Conservation (phyloP, 2,113 vertebrate species). For the Acrocephalus arundinaceus region DNA sequence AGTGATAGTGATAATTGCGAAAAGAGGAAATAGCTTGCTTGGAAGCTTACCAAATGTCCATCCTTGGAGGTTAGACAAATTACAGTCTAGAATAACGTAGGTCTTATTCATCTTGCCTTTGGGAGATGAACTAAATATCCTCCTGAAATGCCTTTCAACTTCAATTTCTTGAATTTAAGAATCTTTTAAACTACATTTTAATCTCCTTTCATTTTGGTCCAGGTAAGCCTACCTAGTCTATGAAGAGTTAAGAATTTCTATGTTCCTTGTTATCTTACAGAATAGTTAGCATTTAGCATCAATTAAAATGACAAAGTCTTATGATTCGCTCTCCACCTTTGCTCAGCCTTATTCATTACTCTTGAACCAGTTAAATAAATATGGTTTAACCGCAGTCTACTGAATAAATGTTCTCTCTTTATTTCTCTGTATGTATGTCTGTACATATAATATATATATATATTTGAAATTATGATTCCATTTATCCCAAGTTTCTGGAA, state of each 20-base stretch:
- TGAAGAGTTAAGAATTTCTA: conserved; percentile 7
- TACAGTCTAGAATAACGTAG: neutral
- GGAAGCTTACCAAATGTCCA: conserved; percentile 25
- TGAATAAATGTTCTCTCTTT: conserved; percentile 36
- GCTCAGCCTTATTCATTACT: conserved; percentile 18
- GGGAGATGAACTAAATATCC: neutral
- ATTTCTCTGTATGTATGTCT: conserved; percentile 20
- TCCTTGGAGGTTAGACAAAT: neutral
- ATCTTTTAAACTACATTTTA: neutral
- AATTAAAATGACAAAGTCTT: conserved; percentile 17
- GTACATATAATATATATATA: conserved; percentile 38
- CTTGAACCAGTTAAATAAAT: conserved; percentile 49
- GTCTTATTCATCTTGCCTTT: neutral
- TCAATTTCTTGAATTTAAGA: neutral
- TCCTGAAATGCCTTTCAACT: neutral
- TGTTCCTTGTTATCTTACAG: neutral
- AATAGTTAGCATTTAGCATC: conserved; percentile 13
- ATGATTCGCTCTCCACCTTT: neutral
- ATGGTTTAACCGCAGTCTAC: neutral
- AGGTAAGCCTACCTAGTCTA: neutral
- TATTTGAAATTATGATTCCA: conserved; percentile 43
- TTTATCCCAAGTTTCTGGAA: conserved; percentile 69
- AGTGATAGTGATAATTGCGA: neutral
- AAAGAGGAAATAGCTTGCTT: conserved; percentile 28
- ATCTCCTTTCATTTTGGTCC: neutral